Conservation (phyloP, 2,113 vertebrate genomes). For the Amia ocellicauda region DNA sequence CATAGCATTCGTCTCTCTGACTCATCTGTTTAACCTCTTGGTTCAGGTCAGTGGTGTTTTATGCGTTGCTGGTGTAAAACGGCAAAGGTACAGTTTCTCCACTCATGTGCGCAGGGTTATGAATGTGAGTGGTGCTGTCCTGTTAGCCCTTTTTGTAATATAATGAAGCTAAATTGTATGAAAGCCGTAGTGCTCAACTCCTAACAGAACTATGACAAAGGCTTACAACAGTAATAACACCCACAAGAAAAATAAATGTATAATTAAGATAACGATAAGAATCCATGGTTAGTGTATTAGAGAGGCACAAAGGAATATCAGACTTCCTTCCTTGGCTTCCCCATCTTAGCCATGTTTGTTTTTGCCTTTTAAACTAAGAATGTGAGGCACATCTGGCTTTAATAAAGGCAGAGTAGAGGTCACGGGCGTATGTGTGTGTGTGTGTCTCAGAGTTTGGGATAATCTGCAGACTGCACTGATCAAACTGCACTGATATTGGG, state of each 20-base stretch:
- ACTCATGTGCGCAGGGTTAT: too few relatives aligned
- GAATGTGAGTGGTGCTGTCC: too few relatives aligned
- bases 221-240: too few relatives aligned
- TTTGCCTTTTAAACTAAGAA: slow-evolving; percentile 6
- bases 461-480: slow-evolving; percentile 2
- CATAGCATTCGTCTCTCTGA: background rate
- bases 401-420: slow-evolving; percentile 1
- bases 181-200: too few relatives aligned
- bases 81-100: background rate
- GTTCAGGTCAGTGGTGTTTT: background rate
- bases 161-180: too few relatives aligned
- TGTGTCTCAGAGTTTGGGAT: background rate
- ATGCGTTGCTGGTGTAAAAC: background rate
- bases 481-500: slow-evolving; percentile 5
- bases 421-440: slow-evolving; percentile 5
- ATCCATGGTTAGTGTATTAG: too few relatives aligned
- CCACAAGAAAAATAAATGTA: too few relatives aligned
- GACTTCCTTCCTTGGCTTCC: background rate
- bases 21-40: background rate
- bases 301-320: too few relatives aligned
- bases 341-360: background rate
- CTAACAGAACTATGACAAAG: too few relatives aligned
- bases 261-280: too few relatives aligned
- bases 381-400: slow-evolving; percentile 16
- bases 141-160: too few relatives aligned